Evolutionary conservation across 2,113 vertebrate genomes (phyloP).

Genomic region (Aphelocoma coerulescens): DNA sequence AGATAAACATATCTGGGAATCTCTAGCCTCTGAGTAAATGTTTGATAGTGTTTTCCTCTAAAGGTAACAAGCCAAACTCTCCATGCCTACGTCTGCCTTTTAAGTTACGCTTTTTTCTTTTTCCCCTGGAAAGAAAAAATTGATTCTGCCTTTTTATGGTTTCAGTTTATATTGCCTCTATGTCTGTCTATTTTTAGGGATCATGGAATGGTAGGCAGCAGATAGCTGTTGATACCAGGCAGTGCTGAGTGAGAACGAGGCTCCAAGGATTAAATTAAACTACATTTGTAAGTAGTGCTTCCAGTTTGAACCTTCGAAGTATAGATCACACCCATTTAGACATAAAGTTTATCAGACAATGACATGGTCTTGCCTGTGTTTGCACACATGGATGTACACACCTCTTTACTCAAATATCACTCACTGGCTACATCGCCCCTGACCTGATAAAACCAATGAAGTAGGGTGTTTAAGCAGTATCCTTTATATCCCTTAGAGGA

Average conservation of each 20-base stretch:
- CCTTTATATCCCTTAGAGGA: background rate
- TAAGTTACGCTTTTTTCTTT: background rate
- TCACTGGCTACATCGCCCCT: background rate
- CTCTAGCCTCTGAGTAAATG: background rate
- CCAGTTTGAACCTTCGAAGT: background rate
- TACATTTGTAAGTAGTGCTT: background rate
- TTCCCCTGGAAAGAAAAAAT: background rate
- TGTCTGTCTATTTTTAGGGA: background rate
- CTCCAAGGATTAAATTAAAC: background rate
- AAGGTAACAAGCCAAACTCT: background rate
- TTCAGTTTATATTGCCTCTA: background rate
- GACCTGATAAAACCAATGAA: background rate
- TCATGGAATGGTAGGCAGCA: background rate
- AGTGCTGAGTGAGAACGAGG: background rate
- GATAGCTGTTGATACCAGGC: background rate
- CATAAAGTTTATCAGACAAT: background rate
- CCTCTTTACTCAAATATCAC: background rate
- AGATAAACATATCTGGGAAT: background rate
- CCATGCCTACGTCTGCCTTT: background rate
- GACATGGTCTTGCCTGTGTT: background rate
- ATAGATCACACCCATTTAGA: background rate
- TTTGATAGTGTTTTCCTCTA: background rate
- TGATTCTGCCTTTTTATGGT: background rate
- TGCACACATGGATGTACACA: background rate
- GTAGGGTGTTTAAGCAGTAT: background rate